Conservation (phyloP, 2,888 invertebrate genomes). For the Luffia ferchaultella region DNA sequence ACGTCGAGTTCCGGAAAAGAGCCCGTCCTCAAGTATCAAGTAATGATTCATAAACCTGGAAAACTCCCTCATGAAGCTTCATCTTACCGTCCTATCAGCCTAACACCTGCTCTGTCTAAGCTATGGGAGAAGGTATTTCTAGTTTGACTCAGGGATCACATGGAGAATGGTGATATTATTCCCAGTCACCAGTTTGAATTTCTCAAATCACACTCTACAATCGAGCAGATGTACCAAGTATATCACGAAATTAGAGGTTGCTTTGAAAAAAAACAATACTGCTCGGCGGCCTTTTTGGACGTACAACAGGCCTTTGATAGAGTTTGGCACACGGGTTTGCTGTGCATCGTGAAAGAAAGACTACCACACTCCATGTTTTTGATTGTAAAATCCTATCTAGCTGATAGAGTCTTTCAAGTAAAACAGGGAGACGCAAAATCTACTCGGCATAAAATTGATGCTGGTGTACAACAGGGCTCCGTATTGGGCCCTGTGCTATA, state of each 20-base stretch:
- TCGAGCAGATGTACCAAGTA: constrained; percentile 1
- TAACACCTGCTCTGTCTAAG: background rate
- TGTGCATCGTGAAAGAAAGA: too few species aligned
- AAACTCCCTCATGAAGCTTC: background rate
- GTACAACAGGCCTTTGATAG: too few species aligned
- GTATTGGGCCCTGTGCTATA: too few species aligned
- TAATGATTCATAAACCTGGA: background rate
- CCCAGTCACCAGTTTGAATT: constrained; percentile 1
- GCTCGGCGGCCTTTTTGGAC: background rate
- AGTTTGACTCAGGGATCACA: background rate
- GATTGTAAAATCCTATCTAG: too few species aligned
- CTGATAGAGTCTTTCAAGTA: too few species aligned
- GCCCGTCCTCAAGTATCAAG: too few species aligned
- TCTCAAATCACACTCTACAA: background rate
- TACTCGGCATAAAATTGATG: too few species aligned
- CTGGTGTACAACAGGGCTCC: too few species aligned
- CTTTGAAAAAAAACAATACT: background rate
- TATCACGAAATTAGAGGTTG: background rate
- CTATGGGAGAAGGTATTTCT: background rate
- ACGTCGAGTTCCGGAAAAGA: too few species aligned
- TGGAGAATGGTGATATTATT: background rate
- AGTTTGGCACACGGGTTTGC: too few species aligned
- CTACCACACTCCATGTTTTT: too few species aligned
- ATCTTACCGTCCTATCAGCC: background rate
- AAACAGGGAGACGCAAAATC: too few species aligned